Evolutionary conservation across 2,113 vertebrate species (phyloP).

Genomic region (Pachycephala philippinensis): DNA sequence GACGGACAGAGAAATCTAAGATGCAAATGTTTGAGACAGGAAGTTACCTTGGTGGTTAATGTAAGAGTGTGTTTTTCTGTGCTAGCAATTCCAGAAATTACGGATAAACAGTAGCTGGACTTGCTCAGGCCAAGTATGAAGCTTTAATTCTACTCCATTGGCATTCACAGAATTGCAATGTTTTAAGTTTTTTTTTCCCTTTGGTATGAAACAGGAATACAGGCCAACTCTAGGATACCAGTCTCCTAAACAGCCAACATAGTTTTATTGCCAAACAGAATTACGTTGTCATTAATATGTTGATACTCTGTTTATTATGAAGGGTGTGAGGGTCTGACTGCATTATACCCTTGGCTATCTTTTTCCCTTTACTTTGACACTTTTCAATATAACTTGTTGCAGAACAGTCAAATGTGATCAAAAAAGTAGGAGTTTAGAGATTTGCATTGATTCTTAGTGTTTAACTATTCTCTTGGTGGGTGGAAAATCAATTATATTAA

Average conservation of each 20-base stretch:
- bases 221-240: not conserved
- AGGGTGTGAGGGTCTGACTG: not conserved
- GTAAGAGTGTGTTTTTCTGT: not conserved
- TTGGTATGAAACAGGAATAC: not conserved
- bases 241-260: not conserved
- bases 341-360: not conserved
- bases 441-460: slow-evolving; percentile 21
- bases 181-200: not conserved
- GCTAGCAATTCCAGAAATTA: not conserved
- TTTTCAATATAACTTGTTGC: not conserved
- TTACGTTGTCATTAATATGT: not conserved
- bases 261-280: not conserved
- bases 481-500: slow-evolving; percentile 57
- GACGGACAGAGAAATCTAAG: not conserved
- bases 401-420: not conserved
- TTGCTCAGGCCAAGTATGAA: not conserved
- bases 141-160: not conserved
- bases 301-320: not conserved
- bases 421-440: slow-evolving; percentile 3
- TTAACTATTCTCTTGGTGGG: slow-evolving; percentile 33
- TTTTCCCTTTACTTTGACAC: not conserved
- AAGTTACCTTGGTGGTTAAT: not conserved
- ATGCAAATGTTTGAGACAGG: not conserved
- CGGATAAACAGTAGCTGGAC: not conserved
- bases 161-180: not conserved